Conservation (phyloP, 2,888 invertebrate genomes). For the Cheilosia scutellata region DNA sequence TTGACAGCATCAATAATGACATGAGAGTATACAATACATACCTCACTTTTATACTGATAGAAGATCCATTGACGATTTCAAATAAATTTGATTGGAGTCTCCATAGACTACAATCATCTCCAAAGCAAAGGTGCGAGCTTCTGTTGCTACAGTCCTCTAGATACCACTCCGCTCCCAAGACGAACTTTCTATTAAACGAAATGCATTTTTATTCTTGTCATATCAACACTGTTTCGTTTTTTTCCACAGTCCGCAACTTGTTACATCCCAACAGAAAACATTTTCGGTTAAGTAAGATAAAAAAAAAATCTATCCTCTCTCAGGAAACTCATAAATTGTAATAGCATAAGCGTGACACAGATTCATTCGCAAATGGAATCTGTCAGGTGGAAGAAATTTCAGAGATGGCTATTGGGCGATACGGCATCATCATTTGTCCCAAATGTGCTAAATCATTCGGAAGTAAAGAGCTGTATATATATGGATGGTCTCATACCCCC, state of each 20-base stretch:
- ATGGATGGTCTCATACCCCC: neutral
- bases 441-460: constrained; percentile 72
- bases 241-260: neutral
- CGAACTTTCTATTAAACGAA: neutral
- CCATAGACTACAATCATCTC: too few species aligned
- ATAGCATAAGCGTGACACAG: constrained; percentile 49
- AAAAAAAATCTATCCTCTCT: constrained; percentile 1
- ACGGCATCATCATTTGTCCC: constrained; percentile 71
- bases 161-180: neutral
- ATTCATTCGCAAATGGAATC: constrained; percentile 62
- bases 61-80: too few species aligned
- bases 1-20: too few species aligned
- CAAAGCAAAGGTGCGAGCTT: too few species aligned
- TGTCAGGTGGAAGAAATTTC: constrained; percentile 69
- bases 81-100: too few species aligned
- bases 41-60: too few species aligned
- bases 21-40: too few species aligned
- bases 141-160: too few species aligned
- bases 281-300: neutral
- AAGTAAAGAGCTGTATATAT: constrained; percentile 61
- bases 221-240: neutral
- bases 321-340: constrained; percentile 57
- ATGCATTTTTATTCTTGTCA: neutral
- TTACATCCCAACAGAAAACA: constrained; percentile 4
- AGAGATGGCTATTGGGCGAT: constrained; percentile 69